Evolutionary conservation across 2,797 vertebrate species (phyloP), one percentile per base, ranked within the genome.

Genomic region (Smutsia gigantea): DNA sequence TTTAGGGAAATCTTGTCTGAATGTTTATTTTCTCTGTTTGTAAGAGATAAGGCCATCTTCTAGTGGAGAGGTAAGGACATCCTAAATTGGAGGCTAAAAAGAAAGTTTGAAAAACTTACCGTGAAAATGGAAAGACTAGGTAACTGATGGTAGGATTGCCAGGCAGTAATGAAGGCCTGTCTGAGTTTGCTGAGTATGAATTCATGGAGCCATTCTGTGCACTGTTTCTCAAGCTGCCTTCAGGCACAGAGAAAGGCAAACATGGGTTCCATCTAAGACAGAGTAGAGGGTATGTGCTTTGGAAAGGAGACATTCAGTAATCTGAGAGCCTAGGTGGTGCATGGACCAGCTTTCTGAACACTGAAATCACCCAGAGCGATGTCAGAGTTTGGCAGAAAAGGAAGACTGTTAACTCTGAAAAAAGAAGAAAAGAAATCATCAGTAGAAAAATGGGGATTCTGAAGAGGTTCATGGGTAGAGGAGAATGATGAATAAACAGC

Each of bases 401-500:
- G 6, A 84, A 68, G 27, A 34, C 17, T 0, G 1, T 29, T 21
- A 39, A 34, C 6, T 11, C 5, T 0, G 61, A 13, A 9, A 21
- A 77, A 37, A 39, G n/a, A 39, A 13, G 37, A 55, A 57, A 71
- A 57, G 39, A 74, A 4, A 23, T 27, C 27, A 84, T 85, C 27
- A 7, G 11, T 29, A 27, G 2, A 6, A 55, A n/a, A 39, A 79
- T 46, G 3, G 11, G 49, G 19, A 63, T 29, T 27, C 7, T 17
- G 13, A 37, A 57, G 27, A 63, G n/a, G 15, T 83, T 74, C 46
- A 1, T 21, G 17, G 37, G 19, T 27, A 15, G 2, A 3, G 10
- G 21, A 64, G 14, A 31, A 46, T 19, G 21, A n/a, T 39, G 13
- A 55, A 25, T 14, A 37, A 78, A 64, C 37, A 69, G 31, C 34